phyloP scores from a whole-genome alignment of 2,888 invertebrate species.

The Trimorus sp. region DNA sequence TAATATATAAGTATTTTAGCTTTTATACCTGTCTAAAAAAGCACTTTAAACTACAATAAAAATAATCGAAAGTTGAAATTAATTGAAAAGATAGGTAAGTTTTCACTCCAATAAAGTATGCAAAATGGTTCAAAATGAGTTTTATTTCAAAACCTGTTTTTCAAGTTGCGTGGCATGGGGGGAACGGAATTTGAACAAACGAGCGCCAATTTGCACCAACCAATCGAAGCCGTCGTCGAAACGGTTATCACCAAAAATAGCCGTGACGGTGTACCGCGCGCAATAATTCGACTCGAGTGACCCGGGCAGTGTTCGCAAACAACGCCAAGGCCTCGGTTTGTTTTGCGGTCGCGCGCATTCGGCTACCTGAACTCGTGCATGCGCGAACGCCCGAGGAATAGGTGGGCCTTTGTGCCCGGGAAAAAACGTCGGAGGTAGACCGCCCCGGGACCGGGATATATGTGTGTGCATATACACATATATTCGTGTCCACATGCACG shows the following conservation, averaged over 20 bases:
- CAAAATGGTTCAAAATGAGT: too few relatives aligned
- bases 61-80: too few relatives aligned
- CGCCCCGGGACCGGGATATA: constrained; percentile 48
- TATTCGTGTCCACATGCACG: too few relatives aligned
- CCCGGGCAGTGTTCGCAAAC: constrained; percentile 45
- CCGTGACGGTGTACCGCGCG: constrained; percentile 28
- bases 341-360: constrained; percentile 52
- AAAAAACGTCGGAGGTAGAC: constrained; percentile 74
- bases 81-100: too few relatives aligned
- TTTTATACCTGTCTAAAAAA: too few relatives aligned
- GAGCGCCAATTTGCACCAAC: too few relatives aligned
- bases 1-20: too few relatives aligned
- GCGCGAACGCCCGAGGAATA: constrained; percentile 73
- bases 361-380: constrained; percentile 61
- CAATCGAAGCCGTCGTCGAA: constrained; percentile 10
- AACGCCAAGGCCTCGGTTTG: constrained; percentile 38
- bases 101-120: too few relatives aligned
- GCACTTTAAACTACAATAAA: too few relatives aligned
- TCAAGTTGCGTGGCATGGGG: too few relatives aligned
- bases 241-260: constrained; percentile 47
- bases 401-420: constrained; percentile 76
- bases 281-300: constrained; percentile 36
- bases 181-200: too few relatives aligned
- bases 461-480: constrained; percentile 13
- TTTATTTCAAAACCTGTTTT: too few relatives aligned